Conservation (phyloP, 2,113 vertebrate genomes). For the Actinemys pallida region DNA sequence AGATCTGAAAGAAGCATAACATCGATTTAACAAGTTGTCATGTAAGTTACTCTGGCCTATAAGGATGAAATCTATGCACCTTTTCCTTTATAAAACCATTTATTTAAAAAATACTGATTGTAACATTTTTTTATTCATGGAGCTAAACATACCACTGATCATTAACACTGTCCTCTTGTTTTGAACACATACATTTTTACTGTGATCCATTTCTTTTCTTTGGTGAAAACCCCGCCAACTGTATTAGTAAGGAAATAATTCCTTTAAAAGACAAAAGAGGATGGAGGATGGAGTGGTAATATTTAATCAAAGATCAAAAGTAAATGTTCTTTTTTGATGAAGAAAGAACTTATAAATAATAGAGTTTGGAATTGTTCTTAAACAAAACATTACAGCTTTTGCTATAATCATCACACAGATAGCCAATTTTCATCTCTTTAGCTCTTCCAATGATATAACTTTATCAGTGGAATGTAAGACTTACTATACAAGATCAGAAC, state of each 20-base stretch:
- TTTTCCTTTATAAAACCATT: constrained; percentile 26
- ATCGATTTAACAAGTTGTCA: constrained; percentile 77
- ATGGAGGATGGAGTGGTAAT: neutral
- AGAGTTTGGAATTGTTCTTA: neutral
- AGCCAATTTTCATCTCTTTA: rapidly evolving
- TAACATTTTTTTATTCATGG: neutral
- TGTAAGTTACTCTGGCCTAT: constrained; percentile 72
- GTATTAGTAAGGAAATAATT: neutral
- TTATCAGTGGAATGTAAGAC: neutral
- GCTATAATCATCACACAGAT: neutral
- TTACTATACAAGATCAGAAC: neutral
- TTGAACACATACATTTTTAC: neutral
- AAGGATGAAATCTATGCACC: constrained; percentile 41
- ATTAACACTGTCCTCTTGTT: neutral
- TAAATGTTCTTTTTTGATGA: neutral
- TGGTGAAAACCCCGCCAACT: neutral
- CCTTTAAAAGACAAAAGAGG: neutral
- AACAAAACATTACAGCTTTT: neutral
- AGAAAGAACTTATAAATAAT: neutral
- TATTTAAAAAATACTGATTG: neutral
- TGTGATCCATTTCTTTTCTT: neutral
- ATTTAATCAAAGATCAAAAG: neutral
- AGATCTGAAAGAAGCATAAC: constrained; percentile 78
- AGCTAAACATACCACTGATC: neutral
- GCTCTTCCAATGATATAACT: neutral